Conservation (phyloP, 2,888 invertebrate species). For the Lepidonotus clava region DNA sequence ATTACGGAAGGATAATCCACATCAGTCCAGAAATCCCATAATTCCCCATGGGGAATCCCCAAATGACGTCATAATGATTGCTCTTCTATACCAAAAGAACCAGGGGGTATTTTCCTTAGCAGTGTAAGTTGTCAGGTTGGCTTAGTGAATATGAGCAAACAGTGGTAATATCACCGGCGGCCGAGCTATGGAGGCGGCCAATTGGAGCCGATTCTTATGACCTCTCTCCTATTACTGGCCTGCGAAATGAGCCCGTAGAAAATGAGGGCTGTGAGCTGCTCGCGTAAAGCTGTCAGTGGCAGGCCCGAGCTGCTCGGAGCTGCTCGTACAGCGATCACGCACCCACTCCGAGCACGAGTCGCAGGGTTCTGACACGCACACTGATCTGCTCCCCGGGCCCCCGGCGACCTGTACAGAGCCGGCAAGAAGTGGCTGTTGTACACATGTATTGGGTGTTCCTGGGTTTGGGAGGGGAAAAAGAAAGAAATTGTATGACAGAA, state of each 20-base stretch:
- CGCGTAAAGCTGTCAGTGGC: neutral
- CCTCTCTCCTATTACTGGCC: neutral
- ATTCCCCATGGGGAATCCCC: constrained; percentile 27
- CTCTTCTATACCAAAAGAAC: neutral
- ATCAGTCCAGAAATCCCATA: neutral
- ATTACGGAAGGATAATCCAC: constrained; percentile 6
- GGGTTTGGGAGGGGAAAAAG: too few species aligned
- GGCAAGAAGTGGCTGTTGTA: too few species aligned
- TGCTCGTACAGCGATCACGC: too few species aligned
- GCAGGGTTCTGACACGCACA: too few species aligned
- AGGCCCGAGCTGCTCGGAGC: neutral
- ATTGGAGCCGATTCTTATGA: neutral
- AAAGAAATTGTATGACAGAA: too few species aligned
- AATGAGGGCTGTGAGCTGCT: neutral
- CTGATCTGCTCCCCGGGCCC: too few species aligned
- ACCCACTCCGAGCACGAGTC: too few species aligned
- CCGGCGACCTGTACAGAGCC: too few species aligned
- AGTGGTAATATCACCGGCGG: neutral
- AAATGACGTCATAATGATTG: constrained; percentile 25
- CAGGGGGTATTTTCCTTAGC: constrained; percentile 10
- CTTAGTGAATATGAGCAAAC: neutral
- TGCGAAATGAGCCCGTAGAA: neutral
- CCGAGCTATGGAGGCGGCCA: neutral
- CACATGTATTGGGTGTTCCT: too few species aligned
- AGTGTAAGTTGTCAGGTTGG: constrained; percentile 3